Evolutionary conservation across 2,113 vertebrate species (phyloP).

Genomic region (Pogonocichla stellata): DNA sequence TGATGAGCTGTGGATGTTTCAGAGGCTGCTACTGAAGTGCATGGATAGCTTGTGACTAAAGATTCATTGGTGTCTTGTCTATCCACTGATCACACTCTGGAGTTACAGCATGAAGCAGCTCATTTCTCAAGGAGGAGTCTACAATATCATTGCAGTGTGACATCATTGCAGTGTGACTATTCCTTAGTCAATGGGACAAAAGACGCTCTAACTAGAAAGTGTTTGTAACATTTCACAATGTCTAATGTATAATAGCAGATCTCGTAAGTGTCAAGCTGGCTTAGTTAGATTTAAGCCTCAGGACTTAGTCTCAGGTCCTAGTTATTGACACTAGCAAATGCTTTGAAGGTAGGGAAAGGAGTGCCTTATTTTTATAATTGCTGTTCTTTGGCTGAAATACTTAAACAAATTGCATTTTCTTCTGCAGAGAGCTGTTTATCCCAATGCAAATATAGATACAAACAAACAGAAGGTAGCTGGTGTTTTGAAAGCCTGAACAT

Average conservation of each 20-base stretch:
- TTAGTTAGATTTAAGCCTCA: not conserved
- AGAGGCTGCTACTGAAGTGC: not conserved
- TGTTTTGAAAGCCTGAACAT: conserved; percentile 17
- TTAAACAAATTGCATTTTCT: not conserved
- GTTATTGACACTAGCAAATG: not conserved
- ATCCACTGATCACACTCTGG: not conserved
- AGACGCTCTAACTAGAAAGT: not conserved
- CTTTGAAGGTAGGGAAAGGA: conserved; percentile 29
- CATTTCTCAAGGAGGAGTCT: not conserved
- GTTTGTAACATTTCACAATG: not conserved
- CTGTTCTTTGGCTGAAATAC: conserved; percentile 37
- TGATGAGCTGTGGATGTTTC: not conserved
- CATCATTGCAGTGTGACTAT: not conserved
- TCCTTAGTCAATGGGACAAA: not conserved
- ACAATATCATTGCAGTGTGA: not conserved
- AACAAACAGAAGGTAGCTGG: conserved; percentile 21
- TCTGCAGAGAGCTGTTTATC: conserved; percentile 39
- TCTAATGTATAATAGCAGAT: not conserved
- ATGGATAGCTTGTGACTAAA: not conserved
- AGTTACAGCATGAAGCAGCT: not conserved
- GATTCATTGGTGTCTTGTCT: not conserved
- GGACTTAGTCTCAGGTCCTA: not conserved
- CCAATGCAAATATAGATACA: not conserved
- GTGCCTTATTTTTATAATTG: not conserved
- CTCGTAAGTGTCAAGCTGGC: not conserved